Evolutionary conservation across 2,888 invertebrate genomes (phyloP).

Genomic region (Beris chalybata): DNA sequence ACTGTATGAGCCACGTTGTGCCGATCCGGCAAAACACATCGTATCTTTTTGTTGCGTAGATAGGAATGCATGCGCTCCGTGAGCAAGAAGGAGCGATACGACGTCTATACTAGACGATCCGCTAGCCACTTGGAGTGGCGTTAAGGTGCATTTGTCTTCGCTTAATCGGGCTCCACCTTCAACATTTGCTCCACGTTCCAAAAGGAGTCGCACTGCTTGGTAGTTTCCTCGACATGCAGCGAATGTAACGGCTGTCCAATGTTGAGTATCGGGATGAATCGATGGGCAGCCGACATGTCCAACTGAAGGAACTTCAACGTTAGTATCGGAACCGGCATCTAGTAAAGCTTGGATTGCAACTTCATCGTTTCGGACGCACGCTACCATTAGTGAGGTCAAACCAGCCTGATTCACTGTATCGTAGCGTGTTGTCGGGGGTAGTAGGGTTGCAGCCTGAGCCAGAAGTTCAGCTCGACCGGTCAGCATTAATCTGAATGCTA

Average conservation of each 20-base stretch:
- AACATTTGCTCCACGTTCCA: constrained; percentile 80
- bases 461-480: constrained; percentile 80
- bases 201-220: constrained; percentile 66
- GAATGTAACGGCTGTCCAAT: constrained; percentile 89
- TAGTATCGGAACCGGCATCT: constrained; percentile 81
- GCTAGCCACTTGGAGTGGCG: constrained; percentile 85
- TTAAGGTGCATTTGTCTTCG: constrained; percentile 84
- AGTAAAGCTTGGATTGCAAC: constrained; percentile 71
- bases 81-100: constrained; percentile 75
- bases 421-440: constrained; percentile 70
- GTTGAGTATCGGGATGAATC: constrained; percentile 69
- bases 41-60: constrained; percentile 82
- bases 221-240: constrained; percentile 64
- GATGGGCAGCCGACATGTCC: constrained; percentile 56
- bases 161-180: constrained; percentile 83
- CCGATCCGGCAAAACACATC: constrained; percentile 81
- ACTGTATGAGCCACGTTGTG: constrained; percentile 84
- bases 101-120: constrained; percentile 80
- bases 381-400: constrained; percentile 81
- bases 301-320: constrained; percentile 71
- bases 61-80: constrained; percentile 86
- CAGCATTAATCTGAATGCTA: constrained; percentile 79
- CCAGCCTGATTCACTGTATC: constrained; percentile 80
- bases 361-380: constrained; percentile 79
- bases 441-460: constrained; percentile 72